These are phyloP conservation scores for Physocephala rufipes DNA, from an alignment of 2,888 invertebrate genomes.

Conservation along the genomic window DNA sequence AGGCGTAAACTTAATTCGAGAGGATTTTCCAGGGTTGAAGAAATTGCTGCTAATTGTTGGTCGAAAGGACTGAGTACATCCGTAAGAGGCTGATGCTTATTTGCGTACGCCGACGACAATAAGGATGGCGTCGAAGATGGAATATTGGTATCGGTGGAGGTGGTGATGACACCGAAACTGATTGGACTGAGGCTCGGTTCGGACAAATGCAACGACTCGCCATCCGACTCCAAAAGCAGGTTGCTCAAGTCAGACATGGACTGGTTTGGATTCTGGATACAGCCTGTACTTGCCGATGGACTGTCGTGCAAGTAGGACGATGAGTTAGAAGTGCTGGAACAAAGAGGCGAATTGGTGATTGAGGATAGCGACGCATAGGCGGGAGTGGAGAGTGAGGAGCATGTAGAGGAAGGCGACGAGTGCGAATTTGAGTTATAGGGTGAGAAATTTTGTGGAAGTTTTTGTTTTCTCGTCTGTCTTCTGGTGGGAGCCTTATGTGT, in stretches of 20 bases:
- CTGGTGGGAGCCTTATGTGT: constrained; percentile 40
- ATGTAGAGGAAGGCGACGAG: constrained; percentile 36
- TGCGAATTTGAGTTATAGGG: constrained; percentile 28
- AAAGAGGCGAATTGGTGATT: constrained; percentile 31
- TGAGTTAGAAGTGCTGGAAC: constrained; percentile 31
- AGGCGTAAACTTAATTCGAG: constrained; percentile 61
- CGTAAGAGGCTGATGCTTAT: not conserved
- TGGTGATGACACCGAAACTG: not conserved
- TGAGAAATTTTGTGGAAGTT: constrained; percentile 40
- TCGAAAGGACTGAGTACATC: constrained; percentile 1
- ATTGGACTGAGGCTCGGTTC: constrained; percentile 59
- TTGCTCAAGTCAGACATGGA: constrained; percentile 57
- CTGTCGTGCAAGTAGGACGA: constrained; percentile 47
- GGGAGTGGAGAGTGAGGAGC: constrained; percentile 34
- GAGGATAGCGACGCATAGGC: constrained; percentile 49
- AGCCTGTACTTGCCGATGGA: constrained; percentile 19
- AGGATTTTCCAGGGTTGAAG: constrained; percentile 54
- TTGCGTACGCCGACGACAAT: not conserved
- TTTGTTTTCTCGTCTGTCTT: constrained; percentile 43
- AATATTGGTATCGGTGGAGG: not conserved
- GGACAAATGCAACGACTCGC: constrained; percentile 68
- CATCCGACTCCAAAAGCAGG: constrained; percentile 69
- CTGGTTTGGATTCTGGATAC: constrained; percentile 44
- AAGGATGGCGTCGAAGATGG: not conserved
- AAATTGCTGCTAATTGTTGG: constrained; percentile 42